Conservation (phyloP, 2,113 vertebrate species). For the rabbit (Oryctolagus cuniculus) region mOryCun1.1 NC_091441.1:28808001-28808500, state of each 20-base stretch:
- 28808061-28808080: slow-evolving; percentile 2
- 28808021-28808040: neutral
- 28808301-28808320: neutral
- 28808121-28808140: neutral
- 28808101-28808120: slow-evolving; percentile 47
- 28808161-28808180: slow-evolving; percentile 7
- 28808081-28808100: neutral
- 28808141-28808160: neutral
- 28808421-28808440: neutral
- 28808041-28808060: neutral
- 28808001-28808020: neutral
- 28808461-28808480: neutral
- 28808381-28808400: neutral
- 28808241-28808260: neutral
- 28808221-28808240: neutral
- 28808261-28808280: neutral
- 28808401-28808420: neutral
- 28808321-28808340: neutral
- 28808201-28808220: neutral
- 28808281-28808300: neutral
- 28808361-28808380: neutral
- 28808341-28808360: neutral
- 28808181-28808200: neutral
- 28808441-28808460: neutral
- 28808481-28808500: neutral